Conservation (phyloP, 2,888 invertebrate genomes). For the Noctua janthina region DNA sequence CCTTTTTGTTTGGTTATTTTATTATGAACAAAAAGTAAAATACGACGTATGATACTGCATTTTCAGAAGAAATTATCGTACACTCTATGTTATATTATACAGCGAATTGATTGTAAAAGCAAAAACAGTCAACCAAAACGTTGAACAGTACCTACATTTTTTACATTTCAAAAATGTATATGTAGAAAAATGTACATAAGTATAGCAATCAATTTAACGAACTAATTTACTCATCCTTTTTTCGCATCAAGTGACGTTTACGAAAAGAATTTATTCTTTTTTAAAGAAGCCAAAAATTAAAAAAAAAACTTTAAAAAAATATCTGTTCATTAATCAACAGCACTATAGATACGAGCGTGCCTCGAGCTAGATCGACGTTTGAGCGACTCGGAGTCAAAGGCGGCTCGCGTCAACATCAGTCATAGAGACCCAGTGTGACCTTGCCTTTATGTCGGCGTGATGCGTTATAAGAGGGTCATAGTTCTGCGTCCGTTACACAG, state of each 20-base stretch:
- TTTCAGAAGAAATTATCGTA: neutral
- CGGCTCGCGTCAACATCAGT: constrained; percentile 86
- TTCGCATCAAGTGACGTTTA: no score
- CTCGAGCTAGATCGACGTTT: constrained; percentile 79
- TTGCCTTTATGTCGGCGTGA: constrained; percentile 78
- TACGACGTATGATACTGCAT: neutral
- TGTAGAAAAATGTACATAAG: neutral
- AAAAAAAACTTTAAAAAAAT: neutral
- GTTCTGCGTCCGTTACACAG: constrained; percentile 63
- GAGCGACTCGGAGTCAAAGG: constrained; percentile 88
- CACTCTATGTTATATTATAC: neutral
- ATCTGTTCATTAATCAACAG: neutral
- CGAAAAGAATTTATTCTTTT: neutral
- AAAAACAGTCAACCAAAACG: neutral
- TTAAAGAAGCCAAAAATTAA: neutral
- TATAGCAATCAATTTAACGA: neutral
- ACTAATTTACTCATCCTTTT: neutral
- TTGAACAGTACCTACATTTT: neutral
- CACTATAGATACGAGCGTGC: constrained; percentile 79
- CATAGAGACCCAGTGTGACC: constrained; percentile 81
- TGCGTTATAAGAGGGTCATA: constrained; percentile 72
- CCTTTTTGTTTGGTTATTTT: neutral
- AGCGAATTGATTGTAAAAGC: neutral
- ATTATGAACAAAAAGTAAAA: neutral
- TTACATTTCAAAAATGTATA: no score